phyloP scores from a whole-genome alignment of 2,797 vertebrate genomes.

The Falco columbarius region DNA sequence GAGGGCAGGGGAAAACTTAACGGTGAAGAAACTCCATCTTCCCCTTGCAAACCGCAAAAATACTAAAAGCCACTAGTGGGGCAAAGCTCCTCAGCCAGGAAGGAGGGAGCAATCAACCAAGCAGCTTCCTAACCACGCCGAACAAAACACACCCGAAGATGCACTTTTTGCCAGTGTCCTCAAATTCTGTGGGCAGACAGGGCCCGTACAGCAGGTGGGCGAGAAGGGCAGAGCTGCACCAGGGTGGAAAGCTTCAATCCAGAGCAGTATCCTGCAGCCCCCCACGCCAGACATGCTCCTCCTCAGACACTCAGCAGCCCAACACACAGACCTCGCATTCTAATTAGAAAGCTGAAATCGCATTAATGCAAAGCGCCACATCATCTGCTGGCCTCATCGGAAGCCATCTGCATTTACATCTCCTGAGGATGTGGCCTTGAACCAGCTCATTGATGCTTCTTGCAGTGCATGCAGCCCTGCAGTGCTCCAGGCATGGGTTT shows the following conservation, averaged over 20 bases:
- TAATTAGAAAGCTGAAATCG: not conserved
- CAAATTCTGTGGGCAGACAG: accelerated
- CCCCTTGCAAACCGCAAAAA: not conserved
- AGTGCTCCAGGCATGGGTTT: not conserved
- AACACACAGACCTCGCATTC: not conserved
- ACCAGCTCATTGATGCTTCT: not conserved
- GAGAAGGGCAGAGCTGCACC: not conserved
- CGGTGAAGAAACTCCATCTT: not conserved
- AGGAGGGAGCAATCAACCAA: not conserved
- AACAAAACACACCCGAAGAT: not conserved
- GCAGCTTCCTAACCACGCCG: not conserved
- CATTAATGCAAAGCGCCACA: accelerated
- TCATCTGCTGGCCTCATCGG: not conserved
- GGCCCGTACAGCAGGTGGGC: accelerated
- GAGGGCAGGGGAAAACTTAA: not conserved
- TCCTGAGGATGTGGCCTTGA: not conserved
- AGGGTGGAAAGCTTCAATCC: not conserved
- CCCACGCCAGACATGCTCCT: not conserved
- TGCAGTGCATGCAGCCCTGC: accelerated
- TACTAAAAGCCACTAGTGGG: not conserved
- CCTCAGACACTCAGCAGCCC: not conserved
- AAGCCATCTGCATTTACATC: accelerated
- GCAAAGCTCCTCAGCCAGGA: not conserved
- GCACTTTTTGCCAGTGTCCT: not conserved
- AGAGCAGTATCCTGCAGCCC: not conserved